Base-by-base conservation (phyloP, 2,797 vertebrate species). In the Schizopygopsis malacanthus region DNA sequence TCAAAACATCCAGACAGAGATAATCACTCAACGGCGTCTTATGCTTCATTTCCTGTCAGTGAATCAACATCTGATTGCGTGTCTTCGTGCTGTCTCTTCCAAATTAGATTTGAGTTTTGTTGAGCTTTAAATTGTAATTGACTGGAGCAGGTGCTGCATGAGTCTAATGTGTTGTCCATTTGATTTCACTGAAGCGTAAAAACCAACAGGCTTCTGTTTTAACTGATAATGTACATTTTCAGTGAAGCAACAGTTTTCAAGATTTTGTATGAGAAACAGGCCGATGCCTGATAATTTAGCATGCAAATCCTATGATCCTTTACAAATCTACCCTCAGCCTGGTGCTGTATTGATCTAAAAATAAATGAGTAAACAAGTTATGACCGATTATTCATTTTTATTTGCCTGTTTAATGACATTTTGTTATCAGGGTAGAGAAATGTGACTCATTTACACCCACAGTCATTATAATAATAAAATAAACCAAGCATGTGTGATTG, bases 41-140 rank as follows among this genome's bases (percentile, higher is more conserved):
- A 79, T 47, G 77, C 77, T 80, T 72, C 54, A 71, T 85, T 80
- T 85, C 41, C 67, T 80, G 37, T 79, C 50, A 43, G 77, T 63
- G 77, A 79, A 79, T 85, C 63, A 79, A 52, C 41, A 37, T 83
- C 82, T 33, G 59, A 67, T 59, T 78, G 63, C 1, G 20, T 52
- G 78, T 81, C 65, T 76, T 2, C 18, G 8, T 81, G 73, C 52
- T 59, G 22, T 85, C 67, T 70, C 41, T 72, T 56, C 41, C 18
- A 33, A 82, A 85, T 79, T 65, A 71, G 83, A 88, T 85, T 78
- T 56, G 10, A n/a, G 9, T 61, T 84, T 82, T 78, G 78, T 80
- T 63, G n/a, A 61, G 86, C 50, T 72, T 71, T 82, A 63, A 79
- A 79, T 79, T 73, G 73, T 73, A 71, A 73, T 85, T 28, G 75